Conservation (phyloP, 2,797 vertebrate genomes). For the Gallinago stenura region DNA sequence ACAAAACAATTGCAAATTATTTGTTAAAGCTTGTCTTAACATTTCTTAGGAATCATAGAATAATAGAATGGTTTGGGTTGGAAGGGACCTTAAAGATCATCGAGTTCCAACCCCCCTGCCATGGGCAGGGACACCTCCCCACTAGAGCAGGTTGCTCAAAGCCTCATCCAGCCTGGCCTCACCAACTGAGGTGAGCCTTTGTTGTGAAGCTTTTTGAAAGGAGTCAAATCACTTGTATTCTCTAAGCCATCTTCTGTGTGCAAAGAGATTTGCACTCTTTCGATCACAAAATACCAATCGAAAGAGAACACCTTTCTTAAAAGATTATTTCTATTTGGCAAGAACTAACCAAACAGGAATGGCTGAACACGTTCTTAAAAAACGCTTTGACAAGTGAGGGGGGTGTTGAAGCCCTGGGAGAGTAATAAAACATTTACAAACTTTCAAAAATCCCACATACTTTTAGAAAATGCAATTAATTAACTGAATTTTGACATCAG, state of each 20-base stretch:
- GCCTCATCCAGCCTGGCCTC: neutral
- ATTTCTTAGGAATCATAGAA: neutral
- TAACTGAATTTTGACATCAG: neutral
- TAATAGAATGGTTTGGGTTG: neutral
- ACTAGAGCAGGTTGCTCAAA: neutral
- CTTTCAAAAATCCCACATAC: neutral
- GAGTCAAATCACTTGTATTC: neutral
- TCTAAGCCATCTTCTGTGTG: neutral
- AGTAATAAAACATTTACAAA: neutral
- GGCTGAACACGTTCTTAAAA: neutral
- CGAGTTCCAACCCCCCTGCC: neutral
- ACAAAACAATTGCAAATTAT: slow-evolving; percentile 69
- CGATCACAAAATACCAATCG: neutral
- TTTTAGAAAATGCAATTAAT: neutral
- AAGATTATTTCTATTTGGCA: neutral
- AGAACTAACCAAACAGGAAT: neutral
- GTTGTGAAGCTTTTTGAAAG: neutral
- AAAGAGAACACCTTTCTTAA: neutral
- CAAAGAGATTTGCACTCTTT: neutral
- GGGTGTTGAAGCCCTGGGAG: neutral
- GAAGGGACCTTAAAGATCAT: neutral
- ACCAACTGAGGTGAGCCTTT: neutral
- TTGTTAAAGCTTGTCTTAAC: neutral
- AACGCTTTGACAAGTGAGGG: neutral
- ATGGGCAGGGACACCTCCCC: neutral